A percentile compares a stretch with the other conserved stretches of the same genome.
These are phyloP conservation scores for Chrysolina haemoptera DNA, from an alignment of 2,888 invertebrate genomes.

Conservation along the genomic window DNA sequence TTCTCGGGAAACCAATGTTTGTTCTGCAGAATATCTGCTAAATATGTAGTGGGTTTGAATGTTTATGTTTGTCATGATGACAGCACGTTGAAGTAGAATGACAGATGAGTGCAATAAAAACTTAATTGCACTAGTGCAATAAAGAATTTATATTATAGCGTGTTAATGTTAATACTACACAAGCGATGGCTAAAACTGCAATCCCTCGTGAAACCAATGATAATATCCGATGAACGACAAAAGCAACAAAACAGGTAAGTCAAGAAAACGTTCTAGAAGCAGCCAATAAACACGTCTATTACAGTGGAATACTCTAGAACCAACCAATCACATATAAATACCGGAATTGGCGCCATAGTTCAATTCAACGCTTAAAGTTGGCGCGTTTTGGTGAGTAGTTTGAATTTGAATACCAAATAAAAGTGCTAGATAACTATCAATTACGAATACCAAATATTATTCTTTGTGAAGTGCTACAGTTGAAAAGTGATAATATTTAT, in stretches of 20 bases:
- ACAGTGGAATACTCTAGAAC: not conserved
- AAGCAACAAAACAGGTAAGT: not conserved
- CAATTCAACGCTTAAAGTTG: too few relatives aligned
- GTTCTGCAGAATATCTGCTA: too few relatives aligned
- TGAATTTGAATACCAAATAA: not conserved
- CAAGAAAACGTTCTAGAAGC: not conserved
- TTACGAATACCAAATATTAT: not conserved
- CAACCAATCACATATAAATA: constrained; percentile 19
- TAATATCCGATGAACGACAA: constrained; percentile 1
- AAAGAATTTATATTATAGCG: too few relatives aligned
- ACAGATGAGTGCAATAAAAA: too few relatives aligned
- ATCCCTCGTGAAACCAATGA: not conserved
- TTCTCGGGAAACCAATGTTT: too few relatives aligned
- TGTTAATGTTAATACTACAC: too few relatives aligned
- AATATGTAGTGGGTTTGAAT: too few relatives aligned
- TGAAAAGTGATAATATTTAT: not conserved
- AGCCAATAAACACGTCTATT: not conserved
- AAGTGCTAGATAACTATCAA: not conserved
- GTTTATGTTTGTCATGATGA: too few relatives aligned
- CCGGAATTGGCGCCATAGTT: not conserved
- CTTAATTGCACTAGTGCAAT: too few relatives aligned
- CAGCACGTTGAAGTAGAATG: too few relatives aligned
- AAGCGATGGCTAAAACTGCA: too few relatives aligned
- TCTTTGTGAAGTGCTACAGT: not conserved
- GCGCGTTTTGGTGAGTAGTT: not conserved